Base-by-base conservation (phyloP, 2,113 vertebrate species). In the Gobius niger region DNA sequence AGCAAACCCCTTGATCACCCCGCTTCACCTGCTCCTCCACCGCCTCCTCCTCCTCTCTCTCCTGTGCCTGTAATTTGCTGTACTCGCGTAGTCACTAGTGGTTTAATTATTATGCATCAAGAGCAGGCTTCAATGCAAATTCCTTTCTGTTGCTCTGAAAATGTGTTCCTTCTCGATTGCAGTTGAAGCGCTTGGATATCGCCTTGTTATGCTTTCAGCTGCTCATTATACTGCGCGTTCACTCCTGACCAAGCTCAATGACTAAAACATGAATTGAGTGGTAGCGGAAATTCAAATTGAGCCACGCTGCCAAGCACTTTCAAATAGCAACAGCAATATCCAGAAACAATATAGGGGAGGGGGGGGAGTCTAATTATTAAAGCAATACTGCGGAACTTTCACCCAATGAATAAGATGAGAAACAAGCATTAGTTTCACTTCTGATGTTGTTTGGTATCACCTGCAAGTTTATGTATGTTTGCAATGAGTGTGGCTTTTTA, bases 241-340 rank as follows among this genome's bases (percentile, higher is more conserved):
- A 63, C 75, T 78, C 69, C 80, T 81, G 69, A 74, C 49, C 65
- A 46, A 53, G 71, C 80, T 56, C 65, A 67, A 85, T 90, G 85
- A 88, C 88, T 91, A 84, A 91, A 89, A 89, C 83, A 87, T 88
- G 87, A 90, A 82, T 64, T 12, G 44, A 70, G 70, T 9, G 70
- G 68, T 74, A 67, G 54, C 77, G 73, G 71, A 85, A 80, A 88
- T 85, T 81, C 83, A 77, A 61, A 83, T 65, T 57, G 59, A 70
- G 65, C 54, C 59, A 73, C 61, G 41, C 18, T 68, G 63, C 47
- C 49, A 44, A 18, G 77, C 77, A 65, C 63, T 34, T 34, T 34
- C 24, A 34, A 34, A 34, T 34, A 44, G 51, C 18, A 18, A 70
- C 51, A 50, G 11, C 47, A 12, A 14, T 50, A 60, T 15, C 0